Conservation (phyloP, 2,797 vertebrate species). For the Sebastes vulpes region DNA sequence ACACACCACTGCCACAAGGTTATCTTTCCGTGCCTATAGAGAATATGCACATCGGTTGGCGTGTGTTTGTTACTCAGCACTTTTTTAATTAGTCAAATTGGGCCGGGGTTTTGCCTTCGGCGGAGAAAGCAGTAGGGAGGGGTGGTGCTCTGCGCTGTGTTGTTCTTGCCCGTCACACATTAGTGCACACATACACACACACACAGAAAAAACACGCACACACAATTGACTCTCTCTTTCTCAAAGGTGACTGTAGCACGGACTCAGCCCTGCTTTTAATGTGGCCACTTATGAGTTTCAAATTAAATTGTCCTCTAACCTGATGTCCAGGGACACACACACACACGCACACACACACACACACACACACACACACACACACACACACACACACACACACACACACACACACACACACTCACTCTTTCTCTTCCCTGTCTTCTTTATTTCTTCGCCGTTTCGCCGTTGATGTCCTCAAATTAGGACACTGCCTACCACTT, state of each 20-base stretch:
- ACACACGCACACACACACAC: not conserved
- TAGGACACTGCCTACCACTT: constrained; percentile 17
- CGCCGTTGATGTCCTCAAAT: constrained; percentile 29
- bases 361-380: not conserved
- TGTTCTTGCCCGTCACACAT: constrained; percentile 25
- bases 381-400: not conserved
- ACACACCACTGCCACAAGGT: not conserved
- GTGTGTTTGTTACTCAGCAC: constrained; percentile 49
- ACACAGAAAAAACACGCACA: not conserved
- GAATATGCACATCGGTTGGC: not conserved
- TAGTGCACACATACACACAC: constrained; percentile 7
- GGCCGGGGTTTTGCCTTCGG: constrained; percentile 55
- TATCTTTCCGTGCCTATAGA: not conserved
- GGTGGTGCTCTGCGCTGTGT: not conserved
- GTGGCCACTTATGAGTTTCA: constrained; percentile 38
- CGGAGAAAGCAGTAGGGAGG: constrained; percentile 2
- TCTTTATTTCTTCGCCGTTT: not conserved
- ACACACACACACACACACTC: not conserved
- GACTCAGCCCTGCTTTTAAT: constrained; percentile 33
- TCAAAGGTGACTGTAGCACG: constrained; percentile 25
- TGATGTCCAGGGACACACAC: not conserved
- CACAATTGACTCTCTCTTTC: not conserved
- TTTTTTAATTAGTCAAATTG: constrained; percentile 72
- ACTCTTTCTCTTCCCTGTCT: not conserved
- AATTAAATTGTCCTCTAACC: constrained; percentile 44